Conservation (phyloP, 1,140 invertebrate genomes). For the Zaprionus nigranus region DNA sequence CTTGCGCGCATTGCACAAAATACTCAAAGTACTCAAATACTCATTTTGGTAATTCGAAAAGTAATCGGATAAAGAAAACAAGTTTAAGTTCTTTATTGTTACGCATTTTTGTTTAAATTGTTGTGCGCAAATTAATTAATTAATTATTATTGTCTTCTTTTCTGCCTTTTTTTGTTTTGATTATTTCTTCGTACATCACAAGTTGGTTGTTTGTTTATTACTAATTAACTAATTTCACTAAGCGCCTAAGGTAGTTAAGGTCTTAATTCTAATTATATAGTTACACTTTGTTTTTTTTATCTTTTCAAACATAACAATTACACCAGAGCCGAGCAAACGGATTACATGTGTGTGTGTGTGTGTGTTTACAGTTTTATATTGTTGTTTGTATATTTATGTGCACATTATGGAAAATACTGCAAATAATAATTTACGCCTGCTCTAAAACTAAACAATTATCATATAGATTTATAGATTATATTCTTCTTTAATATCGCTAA, state of each 20-base stretch:
- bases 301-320: constrained; percentile 71
- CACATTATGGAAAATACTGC: constrained; percentile 66
- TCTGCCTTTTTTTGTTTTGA: constrained; percentile 67
- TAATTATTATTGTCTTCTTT: constrained; percentile 46
- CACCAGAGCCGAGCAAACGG: constrained; percentile 47
- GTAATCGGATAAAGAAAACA: constrained; percentile 4
- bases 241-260: constrained; percentile 32
- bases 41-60: not conserved
- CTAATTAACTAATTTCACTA: constrained; percentile 63
- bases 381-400: constrained; percentile 34
- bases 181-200: constrained; percentile 66
- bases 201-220: constrained; percentile 70
- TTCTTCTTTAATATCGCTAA: constrained; percentile 73
- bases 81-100: constrained; percentile 1
- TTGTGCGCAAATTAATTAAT: constrained; percentile 10
- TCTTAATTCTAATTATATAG: constrained; percentile 2
- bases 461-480: constrained; percentile 28
- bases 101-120: constrained; percentile 12
- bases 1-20: not conserved
- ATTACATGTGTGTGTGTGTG: constrained; percentile 25
- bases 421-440: constrained; percentile 76
- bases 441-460: constrained; percentile 70
- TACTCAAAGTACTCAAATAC: constrained; percentile 8
- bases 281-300: constrained; percentile 23
- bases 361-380: constrained; percentile 41